Base-by-base conservation (phyloP, 2,888 invertebrate genomes). In the Merodon equestris region DNA sequence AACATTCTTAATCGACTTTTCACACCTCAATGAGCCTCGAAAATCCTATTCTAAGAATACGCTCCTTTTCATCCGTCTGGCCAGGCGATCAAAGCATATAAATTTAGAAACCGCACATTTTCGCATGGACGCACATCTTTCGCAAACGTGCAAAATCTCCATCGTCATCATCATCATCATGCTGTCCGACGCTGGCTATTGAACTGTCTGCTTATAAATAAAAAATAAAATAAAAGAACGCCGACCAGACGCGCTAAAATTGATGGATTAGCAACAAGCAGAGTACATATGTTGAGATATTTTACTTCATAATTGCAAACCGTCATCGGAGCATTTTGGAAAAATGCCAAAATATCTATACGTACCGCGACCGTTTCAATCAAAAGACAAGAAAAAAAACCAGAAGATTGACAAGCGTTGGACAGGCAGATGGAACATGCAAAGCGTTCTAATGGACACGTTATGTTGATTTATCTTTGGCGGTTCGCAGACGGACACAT, bases 381-480 rank as follows among this genome's bases (percentile, higher is more conserved):
- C 7, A 7, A 27, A 27, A 4, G 27, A 7, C 27, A 27, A 7
- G 7, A 60, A 27, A 27, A 71, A 66, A 44, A 53, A 64, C 64
- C 53, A 42, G 7, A 2, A 7, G 27, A 27, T 27, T 27, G 27
- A 60, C 66, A 50, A 50, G 34, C 60, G 34, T 15, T 74, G 44
- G 64, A 66, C 53, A 64, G 53, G 57, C 58, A 76, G 71, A 71
- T 77, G 63, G 53, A 61, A 72, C 72, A 72, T 67, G 67, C 42
- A 57, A 27, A 53, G 67, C 61, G 34, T 67, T 71, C 57, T 77
- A 67, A 72, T 74, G 74, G 57, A 61, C 47, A 67, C 51, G 72
- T 72, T 61, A 63, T 40, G 42, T 47, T 77, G 66, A 77, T 77
- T 77, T 77, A 77, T 77, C 51, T 67, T 67, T 67, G 42, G 61